Percentiles rank a stretch among this genome's conserved stretches.
Evolutionary conservation across 2,888 invertebrate genomes (phyloP).

Genomic region (Dermolepida albohirtum): DNA sequence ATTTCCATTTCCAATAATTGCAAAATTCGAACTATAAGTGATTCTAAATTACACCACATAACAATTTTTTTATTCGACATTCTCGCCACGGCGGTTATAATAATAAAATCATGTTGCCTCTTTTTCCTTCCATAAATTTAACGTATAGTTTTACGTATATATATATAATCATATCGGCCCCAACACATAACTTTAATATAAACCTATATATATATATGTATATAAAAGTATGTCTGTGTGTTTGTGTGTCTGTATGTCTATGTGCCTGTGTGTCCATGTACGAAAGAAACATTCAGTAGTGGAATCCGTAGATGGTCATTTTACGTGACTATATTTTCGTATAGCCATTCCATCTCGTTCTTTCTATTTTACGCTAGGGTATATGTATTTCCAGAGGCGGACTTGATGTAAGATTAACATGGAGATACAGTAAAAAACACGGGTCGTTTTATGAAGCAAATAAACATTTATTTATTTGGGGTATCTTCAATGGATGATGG

Average conservation of each 20-base stretch:
- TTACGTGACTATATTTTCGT: conserved; percentile 35
- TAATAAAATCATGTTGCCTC: conserved; percentile 26
- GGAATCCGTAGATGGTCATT: conserved; percentile 28
- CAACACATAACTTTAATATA: conserved; percentile 2
- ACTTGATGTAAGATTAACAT: conserved; percentile 30
- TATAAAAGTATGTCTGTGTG: too few relatives aligned
- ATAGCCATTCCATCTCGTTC: conserved; percentile 7
- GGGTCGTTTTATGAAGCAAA: conserved; percentile 13
- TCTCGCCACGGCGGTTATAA: conserved; percentile 4
- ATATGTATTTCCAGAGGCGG: conserved; percentile 32
- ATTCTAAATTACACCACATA: conserved; percentile 11
- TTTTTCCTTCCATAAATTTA: conserved; percentile 15
- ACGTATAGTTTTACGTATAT: conserved; percentile 9
- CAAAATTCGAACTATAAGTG: conserved; percentile 23
- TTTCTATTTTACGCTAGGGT: conserved; percentile 30
- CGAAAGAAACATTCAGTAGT: conserved; percentile 30
- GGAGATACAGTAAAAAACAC: conserved; percentile 5
- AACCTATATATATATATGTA: neutral
- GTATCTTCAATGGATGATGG: neutral
- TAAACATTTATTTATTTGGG: conserved; percentile 20
- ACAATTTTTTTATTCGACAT: conserved; percentile 4
- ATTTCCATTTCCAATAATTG: conserved; percentile 15
- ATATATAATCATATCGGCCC: neutral
- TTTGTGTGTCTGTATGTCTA: neutral
- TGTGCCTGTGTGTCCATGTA: neutral